Conservation (phyloP, 53 echinoderm and acorn worm species). For the Paelopatides confundens region DNA sequence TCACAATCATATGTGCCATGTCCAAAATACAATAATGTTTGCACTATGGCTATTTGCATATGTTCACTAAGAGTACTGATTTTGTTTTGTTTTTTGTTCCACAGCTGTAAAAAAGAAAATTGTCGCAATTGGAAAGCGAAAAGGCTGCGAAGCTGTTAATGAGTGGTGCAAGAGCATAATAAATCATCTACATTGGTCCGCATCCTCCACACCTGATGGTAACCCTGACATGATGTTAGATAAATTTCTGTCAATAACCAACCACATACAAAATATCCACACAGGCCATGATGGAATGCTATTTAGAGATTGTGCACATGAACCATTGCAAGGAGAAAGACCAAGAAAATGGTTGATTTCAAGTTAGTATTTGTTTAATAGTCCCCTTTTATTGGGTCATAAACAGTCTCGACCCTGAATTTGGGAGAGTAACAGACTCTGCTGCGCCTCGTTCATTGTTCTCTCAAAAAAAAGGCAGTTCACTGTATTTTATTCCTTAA, state of each 20-base stretch:
- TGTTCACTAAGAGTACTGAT: too few relatives aligned
- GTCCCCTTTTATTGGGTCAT: too few relatives aligned
- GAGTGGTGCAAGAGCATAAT: slow-evolving; percentile 47
- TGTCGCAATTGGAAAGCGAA: slow-evolving; percentile 42
- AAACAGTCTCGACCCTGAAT: too few relatives aligned
- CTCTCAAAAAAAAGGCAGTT: too few relatives aligned
- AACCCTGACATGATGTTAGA: slow-evolving; percentile 46
- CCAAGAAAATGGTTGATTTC: slow-evolving; percentile 67
- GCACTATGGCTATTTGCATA: too few relatives aligned
- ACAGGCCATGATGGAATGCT: slow-evolving; percentile 40
- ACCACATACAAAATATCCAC: slow-evolving; percentile 53
- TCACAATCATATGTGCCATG: too few relatives aligned
- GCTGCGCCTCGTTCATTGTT: too few relatives aligned
- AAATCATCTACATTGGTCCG: slow-evolving; percentile 58
- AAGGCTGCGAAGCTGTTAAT: slow-evolving; percentile 12
- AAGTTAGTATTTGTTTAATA: slow-evolving; percentile 52
- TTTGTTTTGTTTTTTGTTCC: too few relatives aligned
- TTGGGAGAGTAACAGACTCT: too few relatives aligned
- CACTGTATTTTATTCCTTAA: too few relatives aligned
- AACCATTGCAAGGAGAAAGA: slow-evolving; percentile 30
- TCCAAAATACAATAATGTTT: too few relatives aligned
- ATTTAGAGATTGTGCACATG: slow-evolving; percentile 65
- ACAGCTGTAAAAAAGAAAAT: slow-evolving; percentile 64
- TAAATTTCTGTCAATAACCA: slow-evolving; percentile 37
- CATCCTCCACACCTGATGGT: slow-evolving; percentile 48